Evolutionary conservation across 1,140 invertebrate species (phyloP).

Genomic region (Musca domestica): DNA sequence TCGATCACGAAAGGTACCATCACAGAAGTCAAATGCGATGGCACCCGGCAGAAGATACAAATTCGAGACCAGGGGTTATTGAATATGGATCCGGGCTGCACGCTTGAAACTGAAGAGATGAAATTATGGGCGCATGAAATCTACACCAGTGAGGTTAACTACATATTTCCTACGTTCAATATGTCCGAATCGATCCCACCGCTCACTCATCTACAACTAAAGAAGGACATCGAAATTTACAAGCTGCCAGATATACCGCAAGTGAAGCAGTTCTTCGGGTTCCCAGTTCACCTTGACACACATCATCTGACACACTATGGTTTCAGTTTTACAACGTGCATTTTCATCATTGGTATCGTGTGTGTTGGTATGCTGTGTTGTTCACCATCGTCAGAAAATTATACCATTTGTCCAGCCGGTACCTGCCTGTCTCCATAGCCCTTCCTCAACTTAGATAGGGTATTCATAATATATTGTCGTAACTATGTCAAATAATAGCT

Average conservation of each 20-base stretch:
- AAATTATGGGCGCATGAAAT: background rate
- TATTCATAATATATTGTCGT: background rate
- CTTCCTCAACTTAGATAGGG: background rate
- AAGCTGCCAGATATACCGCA: background rate
- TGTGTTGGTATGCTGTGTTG: too few species aligned
- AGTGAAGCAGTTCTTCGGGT: background rate
- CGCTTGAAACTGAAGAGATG: background rate
- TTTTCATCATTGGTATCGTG: background rate
- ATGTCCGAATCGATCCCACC: background rate
- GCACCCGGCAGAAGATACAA: background rate
- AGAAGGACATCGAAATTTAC: background rate
- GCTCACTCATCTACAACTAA: background rate
- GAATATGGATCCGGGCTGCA: background rate
- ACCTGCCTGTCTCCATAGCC: background rate
- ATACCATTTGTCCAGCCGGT: background rate
- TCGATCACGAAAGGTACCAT: background rate
- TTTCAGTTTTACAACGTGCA: background rate
- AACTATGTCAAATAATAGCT: too few species aligned
- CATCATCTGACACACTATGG: background rate
- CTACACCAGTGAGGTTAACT: background rate
- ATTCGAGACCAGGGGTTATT: background rate
- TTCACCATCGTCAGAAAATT: background rate
- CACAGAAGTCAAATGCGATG: background rate
- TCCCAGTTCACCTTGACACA: background rate
- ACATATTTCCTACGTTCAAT: background rate